phyloP scores from a whole-genome alignment of 2,113 vertebrate species.

The Calidris pygmaea region DNA sequence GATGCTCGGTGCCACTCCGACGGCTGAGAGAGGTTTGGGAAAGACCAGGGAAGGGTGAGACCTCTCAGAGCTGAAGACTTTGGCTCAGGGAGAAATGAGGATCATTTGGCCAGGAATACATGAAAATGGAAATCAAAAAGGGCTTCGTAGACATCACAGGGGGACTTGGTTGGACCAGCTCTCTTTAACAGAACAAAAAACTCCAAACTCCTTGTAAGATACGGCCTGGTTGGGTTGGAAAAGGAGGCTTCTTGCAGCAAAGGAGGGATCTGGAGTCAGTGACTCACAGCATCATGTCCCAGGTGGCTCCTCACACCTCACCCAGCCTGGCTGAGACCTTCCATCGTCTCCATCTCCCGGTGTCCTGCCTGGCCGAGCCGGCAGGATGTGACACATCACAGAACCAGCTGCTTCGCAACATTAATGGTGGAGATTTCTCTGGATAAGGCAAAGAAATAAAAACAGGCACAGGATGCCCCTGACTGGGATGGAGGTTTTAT shows the following conservation, averaged over 20 bases:
- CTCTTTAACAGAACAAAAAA: fast-evolving
- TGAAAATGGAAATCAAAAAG: background rate
- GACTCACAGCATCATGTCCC: background rate
- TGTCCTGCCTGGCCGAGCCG: background rate
- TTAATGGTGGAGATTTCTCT: background rate
- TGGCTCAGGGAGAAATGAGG: background rate
- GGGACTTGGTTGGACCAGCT: too few relatives aligned
- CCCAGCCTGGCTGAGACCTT: background rate
- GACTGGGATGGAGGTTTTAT: background rate
- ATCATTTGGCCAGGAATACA: background rate
- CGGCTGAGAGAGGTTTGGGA: background rate
- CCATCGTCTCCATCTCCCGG: background rate
- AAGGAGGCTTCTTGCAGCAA: background rate
- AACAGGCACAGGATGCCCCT: background rate
- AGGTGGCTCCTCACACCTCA: background rate
- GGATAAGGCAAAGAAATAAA: background rate
- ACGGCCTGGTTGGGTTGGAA: background rate
- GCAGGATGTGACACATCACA: background rate
- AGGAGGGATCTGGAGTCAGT: background rate
- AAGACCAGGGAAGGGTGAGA: background rate
- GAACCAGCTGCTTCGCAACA: fast-evolving
- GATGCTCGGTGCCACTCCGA: background rate
- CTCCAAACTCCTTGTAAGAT: fast-evolving
- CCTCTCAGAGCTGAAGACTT: background rate
- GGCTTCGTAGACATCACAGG: background rate